Evolutionary conservation across 2,888 invertebrate genomes (phyloP).

Genomic region (Diaphora mendica): DNA sequence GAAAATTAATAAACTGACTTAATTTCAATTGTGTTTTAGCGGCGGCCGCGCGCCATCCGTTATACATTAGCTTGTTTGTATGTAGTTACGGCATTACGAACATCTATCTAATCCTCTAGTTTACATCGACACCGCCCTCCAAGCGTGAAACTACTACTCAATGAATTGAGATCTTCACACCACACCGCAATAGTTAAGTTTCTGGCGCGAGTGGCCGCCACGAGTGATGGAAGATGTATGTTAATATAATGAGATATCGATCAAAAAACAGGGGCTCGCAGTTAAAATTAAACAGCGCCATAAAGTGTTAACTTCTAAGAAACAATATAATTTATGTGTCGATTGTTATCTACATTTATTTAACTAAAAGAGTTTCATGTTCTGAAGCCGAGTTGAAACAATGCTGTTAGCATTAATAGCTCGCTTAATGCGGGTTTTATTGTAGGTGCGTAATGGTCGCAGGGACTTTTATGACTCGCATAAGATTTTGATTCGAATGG

Average conservation of each 20-base stretch:
- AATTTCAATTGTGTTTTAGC: neutral
- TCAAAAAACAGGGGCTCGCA: constrained; percentile 17
- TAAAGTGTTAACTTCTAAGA: constrained; percentile 25
- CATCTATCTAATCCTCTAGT: constrained; percentile 2
- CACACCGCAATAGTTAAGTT: neutral
- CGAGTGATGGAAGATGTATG: constrained; percentile 19
- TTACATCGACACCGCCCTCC: constrained; percentile 7
- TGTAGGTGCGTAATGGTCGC: neutral
- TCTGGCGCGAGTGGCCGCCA: neutral
- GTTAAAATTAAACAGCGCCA: constrained; percentile 18
- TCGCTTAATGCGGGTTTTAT: neutral
- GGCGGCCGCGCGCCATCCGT: neutral
- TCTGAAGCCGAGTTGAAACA: constrained; percentile 9
- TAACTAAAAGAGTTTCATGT: constrained; percentile 21
- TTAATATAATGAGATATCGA: constrained; percentile 22
- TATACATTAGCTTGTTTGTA: constrained; percentile 8
- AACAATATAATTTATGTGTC: constrained; percentile 21
- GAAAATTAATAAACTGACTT: neutral
- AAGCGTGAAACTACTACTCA: neutral
- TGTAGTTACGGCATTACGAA: neutral
- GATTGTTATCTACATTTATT: constrained; percentile 20
- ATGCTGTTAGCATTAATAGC: constrained; percentile 24
- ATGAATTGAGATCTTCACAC: neutral
- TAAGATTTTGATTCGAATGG: neutral
- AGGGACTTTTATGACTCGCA: neutral